A percentile compares a stretch with the other conserved stretches of the same genome.
Evolutionary conservation across 2,797 vertebrate species (phyloP).

Genomic region (Intellagama lesueurii): DNA sequence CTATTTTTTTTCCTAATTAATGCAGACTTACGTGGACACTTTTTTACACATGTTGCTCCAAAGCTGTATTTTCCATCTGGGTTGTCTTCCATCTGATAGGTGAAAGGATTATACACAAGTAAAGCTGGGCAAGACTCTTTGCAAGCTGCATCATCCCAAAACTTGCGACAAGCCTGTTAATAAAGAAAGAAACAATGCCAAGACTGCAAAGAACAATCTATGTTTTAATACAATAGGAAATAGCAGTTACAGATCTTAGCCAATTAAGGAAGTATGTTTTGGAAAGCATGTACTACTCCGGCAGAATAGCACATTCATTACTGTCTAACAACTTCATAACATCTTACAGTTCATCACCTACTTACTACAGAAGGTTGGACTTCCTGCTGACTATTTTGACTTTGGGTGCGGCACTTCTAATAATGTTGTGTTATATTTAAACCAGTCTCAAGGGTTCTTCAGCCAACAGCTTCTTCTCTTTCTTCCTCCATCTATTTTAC

Average conservation of each 20-base stretch:
- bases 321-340: neutral
- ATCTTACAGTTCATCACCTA: neutral
- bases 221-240: slow-evolving; percentile 3
- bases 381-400: too few species aligned
- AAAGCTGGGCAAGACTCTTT: slow-evolving; percentile 91
- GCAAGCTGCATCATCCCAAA: slow-evolving; percentile 91
- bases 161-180: slow-evolving; percentile 90
- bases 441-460: too few species aligned
- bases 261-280: slow-evolving; percentile 14
- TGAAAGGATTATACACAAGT: slow-evolving; percentile 88
- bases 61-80: slow-evolving; percentile 95
- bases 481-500: too few species aligned
- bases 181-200: slow-evolving; percentile 22
- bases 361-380: too few species aligned
- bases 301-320: neutral
- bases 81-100: slow-evolving; percentile 91
- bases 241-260: neutral
- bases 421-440: too few species aligned
- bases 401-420: too few species aligned
- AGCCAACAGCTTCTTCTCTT: too few species aligned
- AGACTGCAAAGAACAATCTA: neutral
- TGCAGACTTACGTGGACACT: slow-evolving; percentile 91
- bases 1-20: neutral
- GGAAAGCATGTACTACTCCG: neutral
- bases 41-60: slow-evolving; percentile 93